Evolutionary conservation across 2,888 invertebrate species (phyloP), one percentile per base, ranked within the genome.

Genomic region (Muschampia plurimacula): DNA sequence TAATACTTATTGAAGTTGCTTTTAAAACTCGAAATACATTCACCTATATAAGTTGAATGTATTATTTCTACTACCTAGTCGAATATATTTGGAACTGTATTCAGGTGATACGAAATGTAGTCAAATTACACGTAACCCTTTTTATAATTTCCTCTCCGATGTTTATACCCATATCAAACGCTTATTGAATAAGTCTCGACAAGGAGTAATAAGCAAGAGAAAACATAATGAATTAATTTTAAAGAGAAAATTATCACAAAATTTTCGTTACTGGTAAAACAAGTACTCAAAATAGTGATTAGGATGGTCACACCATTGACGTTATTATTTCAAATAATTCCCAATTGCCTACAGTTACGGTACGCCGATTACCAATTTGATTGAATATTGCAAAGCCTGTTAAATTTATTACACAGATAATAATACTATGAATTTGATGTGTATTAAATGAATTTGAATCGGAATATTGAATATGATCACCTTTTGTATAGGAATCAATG

Each of bases 341-440:
- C 60, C 68, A 60, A 68, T 60, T 60, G 44, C 46, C n/a, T 32
- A 60, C 68, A 15, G 49, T 49, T 60, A 46, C 68, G 68, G 46
- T 60, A 68, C 60, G 60, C 60, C 60, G 60, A 68, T 60, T 68
- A 60, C 44, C 60, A 68, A 68, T 60, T 68, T 68, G 59, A 68
- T 68, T 68, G 68, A 68, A 68, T 68, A 36, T 60, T 68, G 46
- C 60, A 68, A 60, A 68, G 32, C 60, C 36, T 32, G 67, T 57
- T 67, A 22, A 67, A 67, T 67, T 67, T 67, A 67, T 67, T 67
- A 57, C 57, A 41, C 28, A 44, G 67, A 67, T 67, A 55, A 67
- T 32, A 59, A 22, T 67, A 28, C 67, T 32, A 39, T 67, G 28
- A 41, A 67, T 44, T 67, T 44, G 22, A 44, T 67, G 57, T 9